Evolutionary conservation across 2,113 vertebrate genomes (phyloP).

Genomic region (Calcarius ornatus): DNA sequence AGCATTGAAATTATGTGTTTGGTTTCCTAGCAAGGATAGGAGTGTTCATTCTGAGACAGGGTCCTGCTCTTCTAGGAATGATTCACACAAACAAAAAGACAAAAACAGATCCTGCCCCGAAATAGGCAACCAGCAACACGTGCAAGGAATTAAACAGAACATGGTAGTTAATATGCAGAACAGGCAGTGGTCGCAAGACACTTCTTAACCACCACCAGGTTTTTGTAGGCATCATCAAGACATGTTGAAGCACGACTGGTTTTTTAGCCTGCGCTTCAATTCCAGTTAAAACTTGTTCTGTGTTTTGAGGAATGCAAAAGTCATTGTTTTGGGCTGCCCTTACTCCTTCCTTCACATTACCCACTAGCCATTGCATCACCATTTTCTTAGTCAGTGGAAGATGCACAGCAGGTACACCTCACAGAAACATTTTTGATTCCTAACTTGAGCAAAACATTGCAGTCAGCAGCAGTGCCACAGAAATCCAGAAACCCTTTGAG

Average conservation of each 20-base stretch:
- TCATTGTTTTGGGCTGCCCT: not conserved
- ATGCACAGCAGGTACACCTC: not conserved
- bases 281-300: constrained; percentile 28
- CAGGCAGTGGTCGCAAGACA: not conserved
- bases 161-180: not conserved
- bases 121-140: not conserved
- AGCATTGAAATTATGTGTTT: not conserved
- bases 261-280: not conserved
- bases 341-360: not conserved
- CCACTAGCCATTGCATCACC: not conserved
- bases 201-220: not conserved
- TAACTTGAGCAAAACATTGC: not conserved
- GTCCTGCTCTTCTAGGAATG: not conserved
- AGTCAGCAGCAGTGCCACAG: not conserved
- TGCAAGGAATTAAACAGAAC: not conserved
- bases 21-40: not conserved
- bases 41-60: not conserved
- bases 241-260: not conserved
- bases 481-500: not conserved
- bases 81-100: not conserved
- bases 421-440: not conserved
- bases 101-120: not conserved
- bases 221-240: constrained; percentile 9
- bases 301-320: not conserved
- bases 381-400: not conserved